Conservation (phyloP, 2,113 vertebrate species). For the Synodontis membranacea region DNA sequence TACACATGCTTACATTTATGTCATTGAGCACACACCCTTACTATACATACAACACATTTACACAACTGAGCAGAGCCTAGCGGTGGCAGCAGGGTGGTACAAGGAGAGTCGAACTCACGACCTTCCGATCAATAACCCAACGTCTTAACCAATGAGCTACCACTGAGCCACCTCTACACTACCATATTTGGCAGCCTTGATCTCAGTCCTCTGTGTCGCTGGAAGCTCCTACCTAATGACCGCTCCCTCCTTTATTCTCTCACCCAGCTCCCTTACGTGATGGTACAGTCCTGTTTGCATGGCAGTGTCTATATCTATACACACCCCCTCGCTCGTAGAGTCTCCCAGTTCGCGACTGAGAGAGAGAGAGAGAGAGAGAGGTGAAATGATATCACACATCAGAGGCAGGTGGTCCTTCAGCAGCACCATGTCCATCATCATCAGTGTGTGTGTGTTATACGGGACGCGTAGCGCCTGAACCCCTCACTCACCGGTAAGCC, state of each 20-base stretch:
- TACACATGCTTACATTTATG: too few species aligned
- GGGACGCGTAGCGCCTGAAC: not conserved
- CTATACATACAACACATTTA: too few species aligned
- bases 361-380: conserved; percentile 19
- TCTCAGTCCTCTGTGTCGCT: not conserved
- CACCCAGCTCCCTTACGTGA: conserved; percentile 4
- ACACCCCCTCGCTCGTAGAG: not conserved
- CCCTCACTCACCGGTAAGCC: conserved; percentile 43
- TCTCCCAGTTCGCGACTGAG: conserved; percentile 15
- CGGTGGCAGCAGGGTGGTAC: too few species aligned
- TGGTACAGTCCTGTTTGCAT: conserved; percentile 48
- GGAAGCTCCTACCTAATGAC: not conserved
- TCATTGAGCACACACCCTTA: too few species aligned
- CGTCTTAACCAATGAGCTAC: too few species aligned
- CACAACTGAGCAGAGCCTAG: too few species aligned
- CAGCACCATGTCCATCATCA: conserved; percentile 41
- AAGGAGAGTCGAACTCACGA: too few species aligned
- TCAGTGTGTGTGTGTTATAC: conserved; percentile 17
- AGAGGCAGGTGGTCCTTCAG: conserved; percentile 44
- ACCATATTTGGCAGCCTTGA: conserved; percentile 7
- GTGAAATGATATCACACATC: conserved; percentile 36
- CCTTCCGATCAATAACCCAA: too few species aligned
- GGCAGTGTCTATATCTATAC: conserved; percentile 17
- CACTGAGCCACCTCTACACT: too few species aligned
- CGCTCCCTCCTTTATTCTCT: not conserved